Base-by-base conservation (phyloP, 2,888 invertebrate species). In the Timandra comae region DNA sequence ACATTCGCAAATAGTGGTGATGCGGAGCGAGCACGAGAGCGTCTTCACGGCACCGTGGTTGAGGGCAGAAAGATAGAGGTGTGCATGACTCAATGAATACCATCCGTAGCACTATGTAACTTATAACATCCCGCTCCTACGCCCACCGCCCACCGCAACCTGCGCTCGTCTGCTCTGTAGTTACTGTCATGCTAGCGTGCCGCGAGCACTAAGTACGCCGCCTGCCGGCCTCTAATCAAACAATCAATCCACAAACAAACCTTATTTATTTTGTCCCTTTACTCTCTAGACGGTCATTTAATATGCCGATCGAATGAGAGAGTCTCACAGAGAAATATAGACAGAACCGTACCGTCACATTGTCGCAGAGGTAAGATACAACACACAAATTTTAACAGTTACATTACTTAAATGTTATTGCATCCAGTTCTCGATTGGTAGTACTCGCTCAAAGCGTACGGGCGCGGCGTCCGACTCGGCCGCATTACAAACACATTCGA, bases 1-100 rank as follows among this genome's bases (percentile, higher is more conserved):
- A 99, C 99, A 93, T 99, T 99, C 96, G 98, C 98, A 93, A 97
- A 96, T 94, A 97, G 97, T 93, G 95, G 94, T 91, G 99, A 99
- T 92, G 99, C 99, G 90, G 99, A 99, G 93, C 95, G 96, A 93
- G 99, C 99, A 94, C 97, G 99, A 92, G 98, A 98, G 93, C 97
- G 98, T 93, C 96, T 99, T 91, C 98, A 99, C 94, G 98, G 98
- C 93, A 97, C 98, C 91, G 97, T 98, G 94, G 98, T 99, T 93
- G 99, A 99, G 95, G 99, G 99, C 92, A 94, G 99, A 92, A 99
- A 99, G 93, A 98, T 99, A 93, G 99, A 99, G 97, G 98, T 98
- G 95, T 95, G 95, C 95, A 95, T 95, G 95, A 91, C 84, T 88
- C 86, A 89, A 88, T 89, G 87, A 88, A 87, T 85, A 82, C 82